Evolutionary conservation across 2,888 invertebrate species (phyloP).

Genomic region (Strigamia maritima): DNA sequence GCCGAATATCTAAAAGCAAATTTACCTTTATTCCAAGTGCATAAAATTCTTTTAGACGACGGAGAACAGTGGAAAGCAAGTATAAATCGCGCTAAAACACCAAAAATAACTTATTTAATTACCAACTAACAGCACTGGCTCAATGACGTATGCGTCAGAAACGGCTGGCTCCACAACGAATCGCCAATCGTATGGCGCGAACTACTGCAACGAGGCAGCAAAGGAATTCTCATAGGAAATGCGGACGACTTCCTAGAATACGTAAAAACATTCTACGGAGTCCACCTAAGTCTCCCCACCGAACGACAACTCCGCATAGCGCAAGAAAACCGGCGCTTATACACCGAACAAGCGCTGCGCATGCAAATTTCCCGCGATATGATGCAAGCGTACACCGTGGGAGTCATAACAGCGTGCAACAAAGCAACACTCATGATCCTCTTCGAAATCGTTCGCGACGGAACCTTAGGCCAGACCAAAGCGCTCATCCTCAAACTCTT

Average conservation of each 20-base stretch:
- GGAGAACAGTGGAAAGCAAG: slow-evolving; percentile 50
- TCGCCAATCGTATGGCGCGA: slow-evolving; percentile 54
- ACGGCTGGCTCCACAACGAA: slow-evolving; percentile 50
- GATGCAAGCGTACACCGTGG: neutral
- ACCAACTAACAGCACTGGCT: slow-evolving; percentile 7
- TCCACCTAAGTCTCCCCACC: neutral
- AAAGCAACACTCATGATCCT: neutral
- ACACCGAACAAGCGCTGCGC: neutral
- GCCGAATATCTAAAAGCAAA: slow-evolving; percentile 50
- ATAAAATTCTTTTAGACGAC: slow-evolving; percentile 50
- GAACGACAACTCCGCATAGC: neutral
- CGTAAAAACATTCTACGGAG: slow-evolving; percentile 49
- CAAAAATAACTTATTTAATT: neutral
- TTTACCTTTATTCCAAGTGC: slow-evolving; percentile 50
- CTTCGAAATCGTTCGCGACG: neutral
- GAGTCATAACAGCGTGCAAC: slow-evolving; percentile 1
- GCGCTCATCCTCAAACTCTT: neutral
- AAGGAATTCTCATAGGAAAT: slow-evolving; percentile 52
- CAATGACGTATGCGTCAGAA: slow-evolving; percentile 46
- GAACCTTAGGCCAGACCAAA: neutral
- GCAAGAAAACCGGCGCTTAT: slow-evolving; percentile 11
- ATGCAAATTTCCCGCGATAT: neutral
- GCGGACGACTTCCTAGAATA: slow-evolving; percentile 53
- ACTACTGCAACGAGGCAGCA: slow-evolving; percentile 53
- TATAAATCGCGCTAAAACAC: slow-evolving; percentile 40